These are phyloP conservation scores for Penaeus japonicus DNA, from an alignment of 1,140 invertebrate species.

Conservation along the genomic window DNA sequence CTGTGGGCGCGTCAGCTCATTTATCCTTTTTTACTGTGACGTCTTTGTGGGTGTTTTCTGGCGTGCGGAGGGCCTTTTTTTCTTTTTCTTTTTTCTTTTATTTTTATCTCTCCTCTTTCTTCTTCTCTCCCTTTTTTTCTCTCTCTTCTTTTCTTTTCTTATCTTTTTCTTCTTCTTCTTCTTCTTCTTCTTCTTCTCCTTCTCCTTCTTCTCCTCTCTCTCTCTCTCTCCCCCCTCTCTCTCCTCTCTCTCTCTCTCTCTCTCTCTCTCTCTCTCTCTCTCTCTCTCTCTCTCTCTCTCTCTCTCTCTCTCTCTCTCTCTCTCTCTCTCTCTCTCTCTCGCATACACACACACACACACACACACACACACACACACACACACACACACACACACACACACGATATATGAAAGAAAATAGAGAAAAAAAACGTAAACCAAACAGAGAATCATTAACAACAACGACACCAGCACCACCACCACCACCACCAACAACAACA, in stretches of 20 bases:
- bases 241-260: not conserved
- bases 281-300: not conserved
- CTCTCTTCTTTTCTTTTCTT: not conserved
- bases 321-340: not conserved
- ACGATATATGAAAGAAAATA: too few species aligned
- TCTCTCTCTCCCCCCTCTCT: not conserved
- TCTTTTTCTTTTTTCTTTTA: too few species aligned
- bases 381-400: conserved; percentile 9
- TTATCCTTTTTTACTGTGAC: too few species aligned
- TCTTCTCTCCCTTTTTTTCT: not conserved
- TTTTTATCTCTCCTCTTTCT: not conserved
- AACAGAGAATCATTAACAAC: too few species aligned
- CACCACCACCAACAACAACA: too few species aligned
- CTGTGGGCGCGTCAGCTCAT: too few species aligned
- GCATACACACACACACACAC: not conserved
- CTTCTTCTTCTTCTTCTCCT: not conserved
- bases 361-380: conserved; percentile 9
- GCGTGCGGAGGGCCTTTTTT: too few species aligned
- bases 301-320: not conserved
- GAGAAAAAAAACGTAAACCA: not conserved
- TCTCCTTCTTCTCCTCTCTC: not conserved
- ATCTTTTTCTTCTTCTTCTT: not conserved
- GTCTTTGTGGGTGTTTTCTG: too few species aligned
- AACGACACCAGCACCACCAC: too few species aligned
- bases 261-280: not conserved